Evolutionary conservation across 2,113 vertebrate genomes (phyloP).

Genomic region (Capra hircus): DNA sequence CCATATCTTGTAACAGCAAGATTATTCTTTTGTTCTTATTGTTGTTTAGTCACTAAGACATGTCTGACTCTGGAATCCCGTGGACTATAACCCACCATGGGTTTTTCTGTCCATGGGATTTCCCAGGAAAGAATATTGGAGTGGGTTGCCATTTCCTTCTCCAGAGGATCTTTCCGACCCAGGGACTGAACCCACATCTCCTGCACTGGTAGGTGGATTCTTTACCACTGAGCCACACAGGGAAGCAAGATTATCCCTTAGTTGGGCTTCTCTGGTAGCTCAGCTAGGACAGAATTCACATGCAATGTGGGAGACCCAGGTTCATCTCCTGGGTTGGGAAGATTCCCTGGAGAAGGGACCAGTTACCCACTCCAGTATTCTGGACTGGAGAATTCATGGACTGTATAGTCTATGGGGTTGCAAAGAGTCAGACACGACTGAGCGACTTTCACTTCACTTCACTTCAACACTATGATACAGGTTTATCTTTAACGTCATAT

Average conservation of each 20-base stretch:
- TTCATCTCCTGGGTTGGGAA: background rate
- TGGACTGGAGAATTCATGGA: background rate
- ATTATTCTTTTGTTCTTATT: background rate
- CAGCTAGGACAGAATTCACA: background rate
- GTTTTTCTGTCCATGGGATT: background rate
- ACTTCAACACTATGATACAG: background rate
- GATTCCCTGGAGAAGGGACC: background rate
- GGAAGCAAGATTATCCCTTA: background rate
- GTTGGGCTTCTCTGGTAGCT: background rate
- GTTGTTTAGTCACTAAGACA: background rate
- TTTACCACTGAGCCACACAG: background rate
- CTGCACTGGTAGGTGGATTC: background rate
- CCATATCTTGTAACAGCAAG: background rate
- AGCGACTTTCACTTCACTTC: background rate
- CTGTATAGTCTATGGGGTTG: accelerated
- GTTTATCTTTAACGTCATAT: background rate
- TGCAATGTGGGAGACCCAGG: background rate
- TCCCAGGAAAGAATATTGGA: background rate
- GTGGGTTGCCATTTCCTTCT: background rate
- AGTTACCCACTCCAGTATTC: background rate
- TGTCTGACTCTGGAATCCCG: background rate
- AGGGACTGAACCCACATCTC: background rate
- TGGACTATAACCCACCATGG: background rate
- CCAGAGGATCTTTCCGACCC: background rate
- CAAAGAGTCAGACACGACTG: background rate